Percentiles rank a stretch among this genome's conserved stretches.
phyloP scores from a whole-genome alignment of 2,113 vertebrate species.

The Austrofundulus limnaeus region DNA sequence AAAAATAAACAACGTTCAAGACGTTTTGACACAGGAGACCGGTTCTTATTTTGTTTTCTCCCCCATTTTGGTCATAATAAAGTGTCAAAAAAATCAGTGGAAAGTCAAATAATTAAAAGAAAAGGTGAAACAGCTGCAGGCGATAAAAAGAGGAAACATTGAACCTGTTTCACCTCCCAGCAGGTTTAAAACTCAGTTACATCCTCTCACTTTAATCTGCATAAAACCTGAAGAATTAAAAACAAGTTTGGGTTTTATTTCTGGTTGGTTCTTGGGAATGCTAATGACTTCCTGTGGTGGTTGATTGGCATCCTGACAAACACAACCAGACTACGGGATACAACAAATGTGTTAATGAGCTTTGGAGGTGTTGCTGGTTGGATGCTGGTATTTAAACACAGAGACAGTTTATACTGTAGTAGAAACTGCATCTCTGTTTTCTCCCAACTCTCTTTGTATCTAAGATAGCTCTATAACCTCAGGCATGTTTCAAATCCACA shows the following conservation, averaged over 20 bases:
- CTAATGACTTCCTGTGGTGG: not conserved
- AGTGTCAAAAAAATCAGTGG: too few relatives aligned
- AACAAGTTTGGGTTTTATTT: conserved; percentile 1
- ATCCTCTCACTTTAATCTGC: not conserved
- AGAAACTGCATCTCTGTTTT: not conserved
- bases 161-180: not conserved
- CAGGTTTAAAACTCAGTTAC: not conserved
- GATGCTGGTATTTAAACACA: not conserved
- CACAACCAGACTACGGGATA: not conserved
- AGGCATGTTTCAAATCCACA: too few relatives aligned
- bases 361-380: not conserved
- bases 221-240: not conserved
- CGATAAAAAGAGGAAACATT: too few relatives aligned
- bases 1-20: too few relatives aligned
- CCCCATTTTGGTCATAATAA: too few relatives aligned
- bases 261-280: not conserved
- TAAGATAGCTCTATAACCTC: not conserved
- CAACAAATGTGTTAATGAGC: conserved; percentile 8
- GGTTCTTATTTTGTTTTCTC: too few relatives aligned
- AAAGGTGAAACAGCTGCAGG: too few relatives aligned
- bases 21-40: too few relatives aligned
- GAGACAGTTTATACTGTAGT: not conserved
- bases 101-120: too few relatives aligned
- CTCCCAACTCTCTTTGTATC: not conserved
- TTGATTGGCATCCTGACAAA: not conserved